Evolutionary conservation across 53 echinoderm and acorn worm genomes (phyloP).

Genomic region (Crossaster papposus): DNA sequence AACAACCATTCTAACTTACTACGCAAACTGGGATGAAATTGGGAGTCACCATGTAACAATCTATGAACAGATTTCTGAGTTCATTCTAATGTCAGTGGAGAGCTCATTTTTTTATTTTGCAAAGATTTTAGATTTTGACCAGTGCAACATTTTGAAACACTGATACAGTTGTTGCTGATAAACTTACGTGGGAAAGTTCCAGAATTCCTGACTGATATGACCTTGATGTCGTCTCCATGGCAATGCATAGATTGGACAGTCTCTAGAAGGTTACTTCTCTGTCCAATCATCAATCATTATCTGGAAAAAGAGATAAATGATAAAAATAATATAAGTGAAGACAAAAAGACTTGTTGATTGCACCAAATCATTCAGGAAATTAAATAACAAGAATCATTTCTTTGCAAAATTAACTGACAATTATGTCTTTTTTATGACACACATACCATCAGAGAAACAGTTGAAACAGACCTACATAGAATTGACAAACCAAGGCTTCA

Average conservation of each 20-base stretch:
- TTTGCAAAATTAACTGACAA: too few relatives aligned
- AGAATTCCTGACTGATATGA: background rate
- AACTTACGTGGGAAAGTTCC: background rate
- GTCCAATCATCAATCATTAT: slow-evolving; percentile 17
- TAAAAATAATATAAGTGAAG: background rate
- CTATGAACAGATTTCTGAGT: background rate
- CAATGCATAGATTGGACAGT: too few relatives aligned
- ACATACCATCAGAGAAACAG: background rate
- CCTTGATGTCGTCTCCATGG: background rate
- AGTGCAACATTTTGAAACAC: background rate
- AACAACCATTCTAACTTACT: too few relatives aligned
- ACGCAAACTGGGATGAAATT: too few relatives aligned
- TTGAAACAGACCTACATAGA: background rate
- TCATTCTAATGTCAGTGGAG: background rate
- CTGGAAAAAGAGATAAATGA: background rate
- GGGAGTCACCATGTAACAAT: background rate
- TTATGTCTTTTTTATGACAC: too few relatives aligned
- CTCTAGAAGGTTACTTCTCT: slow-evolving; percentile 7
- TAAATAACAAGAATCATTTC: too few relatives aligned
- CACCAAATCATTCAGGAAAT: background rate
- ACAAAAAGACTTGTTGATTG: background rate
- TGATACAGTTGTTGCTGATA: background rate
- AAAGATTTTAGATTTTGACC: background rate
- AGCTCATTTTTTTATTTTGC: background rate
- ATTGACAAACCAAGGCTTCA: background rate